Evolutionary conservation across 2,888 invertebrate genomes (phyloP).

Genomic region (Operophtera brumata): DNA sequence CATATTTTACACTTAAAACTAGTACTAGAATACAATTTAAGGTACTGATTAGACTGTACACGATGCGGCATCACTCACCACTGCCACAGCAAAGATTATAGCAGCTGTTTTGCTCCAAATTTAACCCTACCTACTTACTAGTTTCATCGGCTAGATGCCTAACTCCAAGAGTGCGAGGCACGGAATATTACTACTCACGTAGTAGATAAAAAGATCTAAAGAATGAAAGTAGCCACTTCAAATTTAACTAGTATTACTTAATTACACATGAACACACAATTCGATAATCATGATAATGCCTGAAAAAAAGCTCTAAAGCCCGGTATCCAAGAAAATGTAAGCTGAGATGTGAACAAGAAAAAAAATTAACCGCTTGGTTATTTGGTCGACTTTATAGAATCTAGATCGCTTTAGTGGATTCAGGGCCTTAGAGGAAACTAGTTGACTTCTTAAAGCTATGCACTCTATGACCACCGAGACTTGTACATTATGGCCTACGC

Average conservation of each 20-base stretch:
- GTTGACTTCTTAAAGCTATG: conserved; percentile 46
- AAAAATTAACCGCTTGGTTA: background rate
- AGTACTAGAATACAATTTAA: conserved; percentile 61
- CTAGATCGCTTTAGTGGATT: background rate
- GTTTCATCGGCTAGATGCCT: background rate
- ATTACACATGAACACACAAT: background rate
- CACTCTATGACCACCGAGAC: conserved; percentile 44
- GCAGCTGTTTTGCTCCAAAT: conserved; percentile 6
- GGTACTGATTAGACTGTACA: conserved; percentile 76
- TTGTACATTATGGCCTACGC: conserved; percentile 59
- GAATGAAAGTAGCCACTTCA: background rate
- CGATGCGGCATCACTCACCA: conserved; percentile 46
- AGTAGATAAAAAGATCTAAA: conserved; percentile 24
- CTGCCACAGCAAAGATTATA: conserved; percentile 3
- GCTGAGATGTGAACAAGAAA: too few relatives aligned
- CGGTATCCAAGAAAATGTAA: too few relatives aligned
- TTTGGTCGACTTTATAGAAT: background rate
- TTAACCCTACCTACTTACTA: background rate
- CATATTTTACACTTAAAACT: conserved; percentile 61
- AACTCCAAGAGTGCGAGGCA: background rate
- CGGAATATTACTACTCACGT: background rate
- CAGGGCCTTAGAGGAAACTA: conserved; percentile 24
- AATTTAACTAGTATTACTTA: background rate
- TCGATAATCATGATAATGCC: background rate
- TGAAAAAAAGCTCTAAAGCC: background rate